Evolutionary conservation across 2,888 invertebrate species (phyloP).

Genomic region (Acleris literana): DNA sequence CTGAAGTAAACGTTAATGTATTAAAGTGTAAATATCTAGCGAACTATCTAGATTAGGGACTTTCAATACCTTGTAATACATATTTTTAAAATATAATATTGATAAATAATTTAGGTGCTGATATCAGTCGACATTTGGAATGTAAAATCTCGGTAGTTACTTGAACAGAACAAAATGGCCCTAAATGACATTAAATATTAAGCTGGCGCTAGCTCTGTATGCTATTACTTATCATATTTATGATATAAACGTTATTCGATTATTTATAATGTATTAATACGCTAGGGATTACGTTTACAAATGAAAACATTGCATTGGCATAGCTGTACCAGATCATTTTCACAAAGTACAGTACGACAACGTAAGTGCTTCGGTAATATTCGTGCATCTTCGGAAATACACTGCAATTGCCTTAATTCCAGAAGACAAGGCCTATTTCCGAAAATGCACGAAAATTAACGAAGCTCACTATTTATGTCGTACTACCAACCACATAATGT

Average conservation of each 20-base stretch:
- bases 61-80: constrained; percentile 44
- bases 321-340: constrained; percentile 19
- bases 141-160: constrained; percentile 26
- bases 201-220: constrained; percentile 30
- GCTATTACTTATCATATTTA: constrained; percentile 26
- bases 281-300: constrained; percentile 31
- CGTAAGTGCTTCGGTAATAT: no score
- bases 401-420: no score
- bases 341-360: no score
- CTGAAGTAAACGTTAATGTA: constrained; percentile 55
- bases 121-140: constrained; percentile 46
- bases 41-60: constrained; percentile 45
- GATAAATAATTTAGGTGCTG: constrained; percentile 49
- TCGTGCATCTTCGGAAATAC: no score
- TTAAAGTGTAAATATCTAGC: constrained; percentile 72
- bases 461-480: background rate
- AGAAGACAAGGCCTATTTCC: no score
- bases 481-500: background rate
- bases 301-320: constrained; percentile 18
- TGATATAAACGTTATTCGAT: constrained; percentile 31
- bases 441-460: background rate
- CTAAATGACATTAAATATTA: constrained; percentile 21
- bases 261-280: constrained; percentile 32
- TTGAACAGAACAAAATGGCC: constrained; percentile 24
- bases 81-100: constrained; percentile 37